Conservation (phyloP, 2,113 vertebrate genomes). For the Anseranas semipalmata region DNA sequence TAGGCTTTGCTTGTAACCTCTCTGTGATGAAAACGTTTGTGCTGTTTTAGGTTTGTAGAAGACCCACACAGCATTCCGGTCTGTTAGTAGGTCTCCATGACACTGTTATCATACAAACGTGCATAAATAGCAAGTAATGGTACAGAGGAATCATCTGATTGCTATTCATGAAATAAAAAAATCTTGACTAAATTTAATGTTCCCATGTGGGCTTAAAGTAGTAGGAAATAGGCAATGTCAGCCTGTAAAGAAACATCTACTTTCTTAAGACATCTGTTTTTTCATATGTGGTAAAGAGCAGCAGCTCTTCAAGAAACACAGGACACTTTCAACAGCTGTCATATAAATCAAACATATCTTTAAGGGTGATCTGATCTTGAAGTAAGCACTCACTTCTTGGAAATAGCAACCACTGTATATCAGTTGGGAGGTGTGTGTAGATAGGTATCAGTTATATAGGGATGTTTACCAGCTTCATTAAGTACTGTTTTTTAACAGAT, state of each 20-base stretch:
- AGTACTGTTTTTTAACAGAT: conserved; percentile 75
- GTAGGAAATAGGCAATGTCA: background rate
- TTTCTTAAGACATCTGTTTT: rapidly evolving
- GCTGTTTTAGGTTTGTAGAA: background rate
- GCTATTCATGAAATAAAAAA: background rate
- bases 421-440: background rate
- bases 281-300: background rate
- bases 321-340: background rate
- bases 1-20: background rate
- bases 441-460: background rate
- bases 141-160: background rate
- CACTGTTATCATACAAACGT: background rate
- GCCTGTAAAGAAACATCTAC: background rate
- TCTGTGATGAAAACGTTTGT: rapidly evolving
- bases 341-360: background rate
- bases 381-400: background rate
- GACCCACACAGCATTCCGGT: background rate
- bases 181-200: background rate
- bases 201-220: background rate
- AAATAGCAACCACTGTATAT: background rate
- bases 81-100: background rate
- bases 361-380: background rate
- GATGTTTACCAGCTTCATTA: background rate
- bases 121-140: background rate
- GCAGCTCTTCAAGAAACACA: background rate